phyloP scores from a whole-genome alignment of 2,113 vertebrate species.

The Brachypodius melanocephalos region DNA sequence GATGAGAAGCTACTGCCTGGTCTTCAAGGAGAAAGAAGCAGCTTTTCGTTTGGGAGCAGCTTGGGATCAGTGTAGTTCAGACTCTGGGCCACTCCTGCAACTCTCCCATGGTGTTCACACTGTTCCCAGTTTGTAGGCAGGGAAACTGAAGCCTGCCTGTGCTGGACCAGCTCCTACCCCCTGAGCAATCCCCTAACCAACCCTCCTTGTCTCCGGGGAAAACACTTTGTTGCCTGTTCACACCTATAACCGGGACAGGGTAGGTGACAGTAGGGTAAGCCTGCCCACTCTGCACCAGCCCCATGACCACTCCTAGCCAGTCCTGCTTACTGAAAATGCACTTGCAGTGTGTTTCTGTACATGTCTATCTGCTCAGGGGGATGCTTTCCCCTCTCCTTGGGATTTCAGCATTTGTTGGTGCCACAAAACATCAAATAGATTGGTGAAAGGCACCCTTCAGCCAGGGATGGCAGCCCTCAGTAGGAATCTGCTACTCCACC shows the following conservation, averaged over 20 bases:
- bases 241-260: fast-evolving
- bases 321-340: not conserved
- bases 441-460: not conserved
- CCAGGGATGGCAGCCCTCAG: not conserved
- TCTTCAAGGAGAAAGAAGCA: not conserved
- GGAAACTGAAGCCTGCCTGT: not conserved
- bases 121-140: not conserved
- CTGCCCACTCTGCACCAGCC: no score
- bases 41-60: not conserved
- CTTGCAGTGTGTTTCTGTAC: not conserved
- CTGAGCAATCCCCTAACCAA: not conserved
- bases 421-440: no score
- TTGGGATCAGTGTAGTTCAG: not conserved
- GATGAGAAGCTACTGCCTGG: not conserved
- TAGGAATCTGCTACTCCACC: not conserved
- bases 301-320: not conserved
- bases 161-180: not conserved
- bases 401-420: not conserved
- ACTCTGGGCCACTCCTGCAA: not conserved
- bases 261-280: not conserved
- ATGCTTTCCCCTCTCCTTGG: not conserved
- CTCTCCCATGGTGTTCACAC: fast-evolving
- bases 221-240: not conserved
- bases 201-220: not conserved
- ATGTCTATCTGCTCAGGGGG: fast-evolving